These are phyloP conservation scores for Neodiprion virginianus DNA, from an alignment of 1,140 invertebrate species.

Conservation along the genomic window DNA sequence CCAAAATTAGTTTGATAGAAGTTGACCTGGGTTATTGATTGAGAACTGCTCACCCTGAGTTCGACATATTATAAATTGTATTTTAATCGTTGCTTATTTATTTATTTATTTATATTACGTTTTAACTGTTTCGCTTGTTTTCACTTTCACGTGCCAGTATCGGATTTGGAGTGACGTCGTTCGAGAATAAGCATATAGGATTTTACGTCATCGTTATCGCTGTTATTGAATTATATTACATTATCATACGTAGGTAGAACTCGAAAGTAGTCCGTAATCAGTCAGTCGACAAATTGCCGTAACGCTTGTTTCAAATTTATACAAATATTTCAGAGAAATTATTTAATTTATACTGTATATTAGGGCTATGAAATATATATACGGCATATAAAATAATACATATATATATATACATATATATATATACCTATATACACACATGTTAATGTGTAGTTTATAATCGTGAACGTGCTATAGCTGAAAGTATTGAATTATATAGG, in stretches of 20 bases:
- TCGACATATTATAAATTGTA: neutral
- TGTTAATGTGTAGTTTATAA: no score
- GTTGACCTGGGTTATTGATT: no score
- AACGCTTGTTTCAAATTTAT: neutral
- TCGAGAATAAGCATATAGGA: neutral
- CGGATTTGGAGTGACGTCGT: neutral
- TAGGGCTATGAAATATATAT: neutral
- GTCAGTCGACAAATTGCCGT: neutral
- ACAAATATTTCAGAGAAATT: no score
- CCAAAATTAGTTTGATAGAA: conserved; percentile 6
- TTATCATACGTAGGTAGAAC: no score
- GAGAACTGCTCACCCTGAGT: conserved; percentile 6
- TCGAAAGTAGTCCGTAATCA: no score
- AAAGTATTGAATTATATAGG: neutral
- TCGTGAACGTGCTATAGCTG: neutral
- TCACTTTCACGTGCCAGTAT: neutral
- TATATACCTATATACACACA: no score
- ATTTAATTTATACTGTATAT: neutral
- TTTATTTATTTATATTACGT: conserved; percentile 28
- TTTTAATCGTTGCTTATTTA: conserved; percentile 11
- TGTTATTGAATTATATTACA: no score
- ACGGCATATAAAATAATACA: neutral
- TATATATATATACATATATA: neutral
- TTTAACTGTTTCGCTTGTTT: neutral
- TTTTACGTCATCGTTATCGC: neutral